Conservation (phyloP, 2,113 vertebrate genomes). For the Lepidothrix coronata region DNA sequence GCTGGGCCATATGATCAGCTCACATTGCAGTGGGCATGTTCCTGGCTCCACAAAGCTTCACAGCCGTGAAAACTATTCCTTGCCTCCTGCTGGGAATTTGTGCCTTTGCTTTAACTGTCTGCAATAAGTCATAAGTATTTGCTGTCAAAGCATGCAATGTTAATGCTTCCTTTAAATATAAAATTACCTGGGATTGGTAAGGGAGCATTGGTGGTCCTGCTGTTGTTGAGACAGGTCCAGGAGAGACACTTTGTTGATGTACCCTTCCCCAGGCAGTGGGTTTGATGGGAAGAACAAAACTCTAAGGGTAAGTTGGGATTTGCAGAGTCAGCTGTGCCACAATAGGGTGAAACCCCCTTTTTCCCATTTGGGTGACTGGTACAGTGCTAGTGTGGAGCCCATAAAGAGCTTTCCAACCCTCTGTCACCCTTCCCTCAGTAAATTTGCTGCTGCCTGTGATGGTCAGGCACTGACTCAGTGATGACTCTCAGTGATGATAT, state of each 20-base stretch:
- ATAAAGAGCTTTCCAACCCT: not conserved
- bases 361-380: not conserved
- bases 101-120: not conserved
- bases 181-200: not conserved
- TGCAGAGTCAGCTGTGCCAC: not conserved
- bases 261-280: rapidly evolving
- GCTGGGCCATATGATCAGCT: constrained; percentile 29
- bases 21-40: not conserved
- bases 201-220: not conserved
- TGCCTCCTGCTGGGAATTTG: not conserved
- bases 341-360: not conserved
- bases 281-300: not conserved
- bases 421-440: not conserved
- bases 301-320: not conserved
- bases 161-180: not conserved
- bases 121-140: not conserved
- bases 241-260: not conserved
- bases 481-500: not conserved
- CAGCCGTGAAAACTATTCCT: not conserved
- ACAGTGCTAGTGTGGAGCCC: not conserved
- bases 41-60: not conserved
- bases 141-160: not conserved
- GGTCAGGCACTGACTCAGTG: not conserved
- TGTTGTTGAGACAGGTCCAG: not conserved
- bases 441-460: not conserved